These are phyloP conservation scores for Conchocele bisecta DNA, from an alignment of 2,888 invertebrate genomes.

Conservation along the genomic window DNA sequence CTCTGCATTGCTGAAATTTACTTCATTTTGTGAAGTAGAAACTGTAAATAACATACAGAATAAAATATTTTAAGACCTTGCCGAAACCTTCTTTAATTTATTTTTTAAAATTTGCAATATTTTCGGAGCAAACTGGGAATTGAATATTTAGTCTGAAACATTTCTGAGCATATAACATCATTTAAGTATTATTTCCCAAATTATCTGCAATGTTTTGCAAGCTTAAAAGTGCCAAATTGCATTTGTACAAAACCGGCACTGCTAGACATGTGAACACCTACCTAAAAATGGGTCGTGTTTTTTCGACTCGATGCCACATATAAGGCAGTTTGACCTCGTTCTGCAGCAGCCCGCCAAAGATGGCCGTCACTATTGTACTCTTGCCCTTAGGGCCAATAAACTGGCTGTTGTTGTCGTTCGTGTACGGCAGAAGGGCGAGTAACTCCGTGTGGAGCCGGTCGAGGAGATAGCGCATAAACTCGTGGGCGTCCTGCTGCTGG, in stretches of 20 bases:
- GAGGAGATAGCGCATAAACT: slow-evolving; percentile 92
- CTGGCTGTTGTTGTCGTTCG: slow-evolving; percentile 74
- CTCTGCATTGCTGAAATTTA: no score
- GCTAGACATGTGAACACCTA: no score
- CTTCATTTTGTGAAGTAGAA: no score
- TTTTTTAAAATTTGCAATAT: no score
- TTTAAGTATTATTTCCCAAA: no score
- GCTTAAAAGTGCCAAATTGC: background rate
- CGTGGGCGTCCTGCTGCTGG: slow-evolving; percentile 94
- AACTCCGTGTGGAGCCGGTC: slow-evolving; percentile 91
- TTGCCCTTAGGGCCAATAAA: slow-evolving; percentile 85
- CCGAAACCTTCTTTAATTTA: no score
- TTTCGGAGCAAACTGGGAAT: no score
- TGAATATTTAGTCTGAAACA: no score
- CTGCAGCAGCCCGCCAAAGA: slow-evolving; percentile 92
- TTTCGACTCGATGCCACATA: slow-evolving; percentile 91
- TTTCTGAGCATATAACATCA: no score
- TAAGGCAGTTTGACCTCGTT: slow-evolving; percentile 90
- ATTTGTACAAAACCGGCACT: background rate
- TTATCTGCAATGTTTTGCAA: no score
- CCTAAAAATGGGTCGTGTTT: slow-evolving; percentile 92
- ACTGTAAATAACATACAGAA: no score
- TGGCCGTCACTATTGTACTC: slow-evolving; percentile 91
- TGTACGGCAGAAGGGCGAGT: slow-evolving; percentile 86
- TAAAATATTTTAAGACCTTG: no score